Base-by-base conservation (phyloP, 2,797 vertebrate species). In the Cyclopterus lumpus region DNA sequence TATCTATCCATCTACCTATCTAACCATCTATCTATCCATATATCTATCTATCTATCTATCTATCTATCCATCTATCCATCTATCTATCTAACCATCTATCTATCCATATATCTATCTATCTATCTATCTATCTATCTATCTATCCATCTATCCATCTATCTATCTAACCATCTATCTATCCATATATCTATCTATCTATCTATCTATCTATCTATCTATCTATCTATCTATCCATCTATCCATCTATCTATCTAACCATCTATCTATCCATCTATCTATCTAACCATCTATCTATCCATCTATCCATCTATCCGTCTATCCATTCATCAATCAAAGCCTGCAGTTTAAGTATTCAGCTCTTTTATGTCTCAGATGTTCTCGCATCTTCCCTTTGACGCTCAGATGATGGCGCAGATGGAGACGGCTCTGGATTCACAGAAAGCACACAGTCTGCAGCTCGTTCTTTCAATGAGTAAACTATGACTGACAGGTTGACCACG, bases 281-380 rank as follows among this genome's bases (percentile, higher is more conserved):
- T 5, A 22, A 69, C 20, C 20, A 63, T 54, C 30, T 36, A 20
- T 20, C 6, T 30, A 10, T 58, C 36, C 16, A 46, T 20, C 44
- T 4, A 48, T 48, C 20, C 1, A 48, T 9, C 20, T 8, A 20
- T n/a, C 46, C 20, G 2, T n/a, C 48, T 9, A 11, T 48, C 20
- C 20, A 8, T 48, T 18, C 18, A 18, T 46, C 44, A 14, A 6
- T 48, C 70, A 34, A 58, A 84, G 77, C 83, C 72, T 61, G 49
- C 69, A 77, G 79, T 81, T 89, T 85, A 80, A 74, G 77, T 77
- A 77, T 89, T 86, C 76, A 83, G 76, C 67, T 80, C 84, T 86
- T 87, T 90, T 65, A 78, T 84, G 81, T 83, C 82, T 91, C 75
- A 81, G 81, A 81, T 81, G 74, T 69, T 73, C 26, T 81, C 32